Percentiles rank a stretch among this genome's conserved stretches.
Evolutionary conservation across 2,888 invertebrate species (phyloP).

Genomic region (Petrophora chlorosata): DNA sequence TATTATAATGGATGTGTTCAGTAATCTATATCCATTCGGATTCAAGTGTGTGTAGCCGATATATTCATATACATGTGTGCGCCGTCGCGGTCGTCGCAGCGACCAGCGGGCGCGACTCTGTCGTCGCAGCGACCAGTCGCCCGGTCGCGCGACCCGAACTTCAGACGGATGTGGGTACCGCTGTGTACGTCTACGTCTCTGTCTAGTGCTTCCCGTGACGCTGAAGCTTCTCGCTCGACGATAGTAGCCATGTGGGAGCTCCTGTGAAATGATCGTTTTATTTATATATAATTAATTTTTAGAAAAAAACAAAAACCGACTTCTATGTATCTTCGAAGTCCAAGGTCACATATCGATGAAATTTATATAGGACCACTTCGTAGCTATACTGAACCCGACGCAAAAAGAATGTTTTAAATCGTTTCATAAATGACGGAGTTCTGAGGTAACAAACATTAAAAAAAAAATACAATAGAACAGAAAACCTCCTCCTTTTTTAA

Average conservation of each 20-base stretch:
- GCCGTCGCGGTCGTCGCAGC: slow-evolving; percentile 64
- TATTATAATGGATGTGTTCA: too few relatives aligned
- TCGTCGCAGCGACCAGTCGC: slow-evolving; percentile 55
- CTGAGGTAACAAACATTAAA: too few relatives aligned
- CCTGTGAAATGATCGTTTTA: slow-evolving; percentile 45
- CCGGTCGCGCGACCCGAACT: slow-evolving; percentile 61
- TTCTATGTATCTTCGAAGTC: too few relatives aligned
- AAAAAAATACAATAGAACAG: too few relatives aligned
- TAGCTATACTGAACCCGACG: too few relatives aligned
- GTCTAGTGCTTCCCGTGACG: slow-evolving; percentile 68
- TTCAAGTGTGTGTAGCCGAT: slow-evolving; percentile 69
- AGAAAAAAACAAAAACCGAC: too few relatives aligned
- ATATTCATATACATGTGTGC: slow-evolving; percentile 81
- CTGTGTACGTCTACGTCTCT: slow-evolving; percentile 53
- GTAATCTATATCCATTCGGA: not conserved
- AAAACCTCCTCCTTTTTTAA: too few relatives aligned
- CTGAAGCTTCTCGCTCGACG: slow-evolving; percentile 71
- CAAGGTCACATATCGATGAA: too few relatives aligned
- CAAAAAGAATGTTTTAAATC: too few relatives aligned
- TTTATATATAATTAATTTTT: too few relatives aligned
- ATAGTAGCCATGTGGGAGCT: slow-evolving; percentile 78
- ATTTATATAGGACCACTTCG: too few relatives aligned
- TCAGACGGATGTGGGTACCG: slow-evolving; percentile 69
- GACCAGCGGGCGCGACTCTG: slow-evolving; percentile 42
- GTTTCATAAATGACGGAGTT: too few relatives aligned